Evolutionary conservation across 92 coral and sea anemone species (phyloP), one percentile per base, ranked within the genome.

Genomic region (Virgularia gustaviana): DNA sequence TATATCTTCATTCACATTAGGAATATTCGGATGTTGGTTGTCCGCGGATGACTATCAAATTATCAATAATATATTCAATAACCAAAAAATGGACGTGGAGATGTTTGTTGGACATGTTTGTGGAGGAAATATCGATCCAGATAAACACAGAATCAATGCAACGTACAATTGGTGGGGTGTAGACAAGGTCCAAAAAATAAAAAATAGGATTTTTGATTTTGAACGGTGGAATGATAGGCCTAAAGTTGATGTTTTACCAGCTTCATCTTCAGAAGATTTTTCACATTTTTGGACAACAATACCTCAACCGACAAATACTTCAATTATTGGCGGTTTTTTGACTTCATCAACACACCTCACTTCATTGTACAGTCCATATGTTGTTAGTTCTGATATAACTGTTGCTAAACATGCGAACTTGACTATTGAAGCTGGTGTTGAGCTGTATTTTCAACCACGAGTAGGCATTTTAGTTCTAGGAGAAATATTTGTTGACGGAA

Each of bases 111-210:
- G 30, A 20, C 33, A 51, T 12, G 77, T 56, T 10, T 71, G 76
- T 15, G 37, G 8, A 38, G 29, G 65, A n/a, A 52, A 12, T 2
- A 7, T 4, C 15, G 28, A 57, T 30, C 39, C 10, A 42, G 63
- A 49, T 24, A 15, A 39, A 18, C 23, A 9, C 7, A 0, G 41
- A 4, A n/a, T 85, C 11, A 35, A 78, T 12, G 51, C 75, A 23
- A 55, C 79, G 19, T 70, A 34, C 57, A 85, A 85, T 81, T 85
- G 90, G 90, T 85, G 90, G 90, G 87, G 84, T 11, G 73, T 83
- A 0, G 10, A 18, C 2, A 43, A 42, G 0, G 71, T 16, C 4
- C 12, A 45, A 0, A 28, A 47, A 1, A 39, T 85, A n/a, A 56
- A 70, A 18, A 63, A 82, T 22, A 60, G 75, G 62, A 65, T 85